Evolutionary conservation across 2,888 invertebrate species (phyloP), one percentile per base, ranked within the genome.

Genomic region (Orthonychiurus folsomi): DNA sequence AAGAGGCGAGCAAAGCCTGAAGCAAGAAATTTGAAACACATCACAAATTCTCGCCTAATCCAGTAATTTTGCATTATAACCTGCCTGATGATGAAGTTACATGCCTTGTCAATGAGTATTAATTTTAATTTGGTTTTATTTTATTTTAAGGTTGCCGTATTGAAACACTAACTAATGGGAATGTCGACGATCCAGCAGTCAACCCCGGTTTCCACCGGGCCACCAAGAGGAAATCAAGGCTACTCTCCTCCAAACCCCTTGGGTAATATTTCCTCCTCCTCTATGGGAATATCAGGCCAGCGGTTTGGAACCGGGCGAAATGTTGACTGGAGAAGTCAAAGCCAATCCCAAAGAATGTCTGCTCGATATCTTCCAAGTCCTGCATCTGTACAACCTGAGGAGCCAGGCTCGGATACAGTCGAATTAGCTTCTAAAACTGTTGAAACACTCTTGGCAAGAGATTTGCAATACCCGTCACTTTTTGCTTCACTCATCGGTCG

Each of bases 401-500:
- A 20, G 20, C 20, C 52, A 12, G 5, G 9, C 5, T 9, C 5
- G 21, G 52, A 52, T 23, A 5, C 52, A 23, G 52, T 52, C 5
- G 69, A 69, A 24, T 62, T 63, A 28, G 69, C 68, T 23, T 63
- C 64, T 0, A 61, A 64, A 52, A 66, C 63, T n/a, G 64, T 63
- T 5, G 69, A 69, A 28, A 48, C 62, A 47, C 56, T 69, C 2
- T 65, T 66, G 62, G 62, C 62, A 50, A 66, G 60, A 23, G 69
- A 69, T 21, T 50, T 62, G 20, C 59, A 64, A 57, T 56, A 56
- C 21, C 68, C 64, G 1, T 61, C 67, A 1, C 56, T 70, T 47
- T 70, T 67, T 55, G 62, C 64, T 3, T 18, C 59, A 37, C 59
- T 59, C 26, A 21, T 52, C 20, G 52, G 52, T 52, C 24, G 20